Base-by-base conservation (phyloP, 92 coral and sea anemone genomes). In the Metridium senile region DNA sequence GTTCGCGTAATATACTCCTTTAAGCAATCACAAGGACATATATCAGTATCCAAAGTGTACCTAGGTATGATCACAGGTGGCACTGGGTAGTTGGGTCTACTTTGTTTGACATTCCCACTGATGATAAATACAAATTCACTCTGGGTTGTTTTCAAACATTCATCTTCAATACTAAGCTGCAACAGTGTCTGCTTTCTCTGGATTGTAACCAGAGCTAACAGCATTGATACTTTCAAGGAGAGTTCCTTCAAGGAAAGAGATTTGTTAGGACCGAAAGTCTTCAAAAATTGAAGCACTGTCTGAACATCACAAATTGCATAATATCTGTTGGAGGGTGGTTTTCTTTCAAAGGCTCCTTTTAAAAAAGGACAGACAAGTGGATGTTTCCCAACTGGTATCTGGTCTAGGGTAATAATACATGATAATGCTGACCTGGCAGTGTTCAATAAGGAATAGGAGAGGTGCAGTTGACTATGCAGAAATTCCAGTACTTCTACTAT, bases 31-130 rank as follows among this genome's bases (percentile, higher is more conserved):
- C 62, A 81, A 62, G 82, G 87, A 59, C 82, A 86, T 27, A 86
- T 62, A 16, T 86, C 90, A 66, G 86, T 32, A 56, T 81, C 82
- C 58, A 81, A 27, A 31, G 86, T 26, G 56, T 81, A 86, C 63
- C 84, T 81, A 34, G 84, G 91, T 45, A 82, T 74, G 45, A 64
- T 66, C 19, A 83, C 81, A 62, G 80, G 91, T 3, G 88, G 88
- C 29, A 87, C 70, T 70, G 52, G 62, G 47, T 85, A 81, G 75
- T 72, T 70, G 1, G 93, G 82, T 67, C 85, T 81, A 52, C 88
- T 89, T 66, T 76, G 80, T 74, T 82, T 74, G 62, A 82, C 86
- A 74, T 85, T 86, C 46, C 67, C 33, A 74, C 75, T 70, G n/a
- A 74, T 61, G 80, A 74, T 74, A 85, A 85, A 85, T 22, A 81